Base-by-base conservation (phyloP, 2,797 vertebrate genomes). In the Melopsittacus undulatus region DNA sequence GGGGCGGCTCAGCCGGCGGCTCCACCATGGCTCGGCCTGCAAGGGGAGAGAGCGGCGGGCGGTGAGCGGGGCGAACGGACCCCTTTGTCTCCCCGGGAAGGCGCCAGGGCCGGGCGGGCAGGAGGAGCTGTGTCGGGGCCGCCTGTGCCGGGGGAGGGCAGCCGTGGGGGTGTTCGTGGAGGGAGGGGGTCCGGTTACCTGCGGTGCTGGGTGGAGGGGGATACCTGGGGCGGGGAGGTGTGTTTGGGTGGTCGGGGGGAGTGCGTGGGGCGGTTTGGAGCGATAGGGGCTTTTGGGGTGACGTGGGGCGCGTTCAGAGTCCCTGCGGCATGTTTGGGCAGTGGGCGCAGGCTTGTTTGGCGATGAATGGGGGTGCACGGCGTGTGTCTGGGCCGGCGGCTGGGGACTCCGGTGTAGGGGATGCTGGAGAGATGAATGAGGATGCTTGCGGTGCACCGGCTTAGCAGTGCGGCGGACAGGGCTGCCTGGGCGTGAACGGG, bases 21-120 rank as follows among this genome's bases (percentile, higher is more conserved):
- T 98, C 98, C 96, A 97, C 98, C 97, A 98, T 98, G 95, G 94
- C 92, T 93, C 81, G 72, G 80, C 89, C 95, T 91, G 94, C 86
- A 61, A 61, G 64, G 66, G 79, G 69, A 88, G 76, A 93, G 80
- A 95, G 83, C 51, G 79, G 64, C 40, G 64, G 79, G 23, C 36
- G 84, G 92, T 92, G 75, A 95, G 94, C 61, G n/a, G 93, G 74
- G 43, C 13, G 26, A 38, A 2, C 23, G 9, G 38, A 19, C 52
- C 86, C 67, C 63, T 64, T 76, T 79, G 89, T 90, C 76, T 67
- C 4, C 46, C 56, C 19, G 46, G 29, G 36, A 38, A 34, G 63
- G 32, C 32, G n/a, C 36, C 13, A 11, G 30, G 23, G 63, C 27
- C 17, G 34, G 42, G 59, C 6, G 16, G 27, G 36, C 63, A 42